Evolutionary conservation across 2,113 vertebrate genomes (phyloP).

Genomic region (Eclectus roratus): DNA sequence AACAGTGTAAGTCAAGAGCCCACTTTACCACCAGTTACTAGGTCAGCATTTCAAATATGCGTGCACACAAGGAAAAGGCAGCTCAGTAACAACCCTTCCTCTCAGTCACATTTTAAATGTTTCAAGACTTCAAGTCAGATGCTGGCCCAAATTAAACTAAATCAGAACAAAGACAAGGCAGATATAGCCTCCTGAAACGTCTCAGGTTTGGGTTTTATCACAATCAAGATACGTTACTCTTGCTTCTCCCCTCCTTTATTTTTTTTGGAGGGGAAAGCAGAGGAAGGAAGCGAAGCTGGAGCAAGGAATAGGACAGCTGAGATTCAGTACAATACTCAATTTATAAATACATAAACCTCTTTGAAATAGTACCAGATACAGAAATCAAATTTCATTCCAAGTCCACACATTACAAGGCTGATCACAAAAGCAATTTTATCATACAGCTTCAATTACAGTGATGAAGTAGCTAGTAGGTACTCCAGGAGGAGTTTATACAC

Average conservation of each 20-base stretch:
- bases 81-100: neutral
- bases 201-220: neutral
- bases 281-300: neutral
- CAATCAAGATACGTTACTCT: neutral
- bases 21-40: neutral
- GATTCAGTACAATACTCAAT: neutral
- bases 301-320: neutral
- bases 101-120: neutral
- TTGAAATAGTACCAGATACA: neutral
- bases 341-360: neutral
- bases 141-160: neutral
- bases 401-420: neutral
- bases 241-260: neutral
- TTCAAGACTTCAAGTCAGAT: neutral
- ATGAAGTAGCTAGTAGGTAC: neutral
- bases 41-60: neutral
- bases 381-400: neutral
- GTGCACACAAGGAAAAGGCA: neutral
- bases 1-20: neutral
- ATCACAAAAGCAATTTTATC: neutral
- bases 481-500: neutral
- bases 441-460: neutral
- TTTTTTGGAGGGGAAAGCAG: fast-evolving
- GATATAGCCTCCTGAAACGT: neutral
- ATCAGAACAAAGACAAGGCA: neutral